These are phyloP conservation scores for Gnathonemus echidnorhynchus DNA, from an alignment of 2,113 vertebrate genomes.

Conservation along the genomic window DNA sequence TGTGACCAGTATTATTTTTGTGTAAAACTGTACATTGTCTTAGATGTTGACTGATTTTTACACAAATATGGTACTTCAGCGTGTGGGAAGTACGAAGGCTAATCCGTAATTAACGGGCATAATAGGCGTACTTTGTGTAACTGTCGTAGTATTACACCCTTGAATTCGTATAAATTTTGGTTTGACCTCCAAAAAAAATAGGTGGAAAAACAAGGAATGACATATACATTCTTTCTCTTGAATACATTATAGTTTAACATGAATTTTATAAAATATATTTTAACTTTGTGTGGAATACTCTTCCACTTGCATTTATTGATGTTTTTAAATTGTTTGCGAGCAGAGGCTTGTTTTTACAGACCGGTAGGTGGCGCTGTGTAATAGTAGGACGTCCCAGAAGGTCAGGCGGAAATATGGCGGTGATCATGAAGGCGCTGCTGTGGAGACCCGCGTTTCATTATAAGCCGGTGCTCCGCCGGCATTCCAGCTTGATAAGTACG, in stretches of 20 bases:
- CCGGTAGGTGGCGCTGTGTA: neutral
- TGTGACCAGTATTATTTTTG: neutral
- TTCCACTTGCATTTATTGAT: neutral
- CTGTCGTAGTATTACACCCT: neutral
- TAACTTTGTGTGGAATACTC: neutral
- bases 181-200: neutral
- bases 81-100: neutral
- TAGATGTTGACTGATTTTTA: neutral
- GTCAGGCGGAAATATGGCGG: constrained; percentile 21
- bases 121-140: neutral
- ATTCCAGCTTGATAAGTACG: constrained; percentile 35
- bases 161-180: neutral
- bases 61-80: neutral
- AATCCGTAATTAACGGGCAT: neutral
- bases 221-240: neutral
- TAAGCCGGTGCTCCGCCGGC: constrained; percentile 10
- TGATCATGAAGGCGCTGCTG: constrained; percentile 15
- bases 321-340: neutral
- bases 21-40: too few relatives aligned
- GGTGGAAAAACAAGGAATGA: neutral
- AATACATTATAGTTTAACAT: neutral
- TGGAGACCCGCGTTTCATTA: neutral
- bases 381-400: neutral
- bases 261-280: neutral
- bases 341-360: neutral